Evolutionary conservation across 2,888 invertebrate genomes (phyloP).

Genomic region (Rotaria macrura): DNA sequence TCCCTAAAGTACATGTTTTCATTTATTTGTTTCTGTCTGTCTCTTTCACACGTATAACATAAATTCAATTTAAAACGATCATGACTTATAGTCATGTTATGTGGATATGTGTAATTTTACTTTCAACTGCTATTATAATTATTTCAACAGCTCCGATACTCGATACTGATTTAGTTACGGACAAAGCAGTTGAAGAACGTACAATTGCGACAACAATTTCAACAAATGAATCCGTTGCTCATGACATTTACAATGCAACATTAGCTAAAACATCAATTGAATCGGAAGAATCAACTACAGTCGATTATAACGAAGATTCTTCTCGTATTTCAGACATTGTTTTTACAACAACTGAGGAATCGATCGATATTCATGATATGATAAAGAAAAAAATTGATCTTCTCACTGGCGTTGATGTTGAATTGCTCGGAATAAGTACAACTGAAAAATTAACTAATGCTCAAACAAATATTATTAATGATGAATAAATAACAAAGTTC

Average conservation of each 20-base stretch:
- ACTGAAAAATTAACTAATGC: too few species aligned
- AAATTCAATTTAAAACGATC: background rate
- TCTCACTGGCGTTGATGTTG: too few species aligned
- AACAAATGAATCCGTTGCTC: background rate
- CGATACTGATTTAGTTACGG: background rate
- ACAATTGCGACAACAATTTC: background rate
- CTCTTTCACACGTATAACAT: background rate
- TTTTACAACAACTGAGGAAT: too few species aligned
- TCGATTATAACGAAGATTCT: background rate
- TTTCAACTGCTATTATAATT: background rate
- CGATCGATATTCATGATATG: too few species aligned
- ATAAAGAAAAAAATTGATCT: too few species aligned
- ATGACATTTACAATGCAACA: background rate
- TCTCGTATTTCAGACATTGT: background rate
- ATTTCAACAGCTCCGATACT: background rate
- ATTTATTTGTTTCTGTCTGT: background rate
- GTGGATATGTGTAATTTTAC: background rate
- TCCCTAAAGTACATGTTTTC: background rate
- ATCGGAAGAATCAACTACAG: background rate
- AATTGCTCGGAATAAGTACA: too few species aligned
- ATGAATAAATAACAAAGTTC: too few species aligned
- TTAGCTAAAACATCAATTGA: background rate
- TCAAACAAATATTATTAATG: too few species aligned
- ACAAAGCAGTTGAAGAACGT: background rate
- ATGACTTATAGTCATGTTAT: background rate